Conservation (phyloP, 2,113 vertebrate genomes). For the Leuciscus idus region DNA sequence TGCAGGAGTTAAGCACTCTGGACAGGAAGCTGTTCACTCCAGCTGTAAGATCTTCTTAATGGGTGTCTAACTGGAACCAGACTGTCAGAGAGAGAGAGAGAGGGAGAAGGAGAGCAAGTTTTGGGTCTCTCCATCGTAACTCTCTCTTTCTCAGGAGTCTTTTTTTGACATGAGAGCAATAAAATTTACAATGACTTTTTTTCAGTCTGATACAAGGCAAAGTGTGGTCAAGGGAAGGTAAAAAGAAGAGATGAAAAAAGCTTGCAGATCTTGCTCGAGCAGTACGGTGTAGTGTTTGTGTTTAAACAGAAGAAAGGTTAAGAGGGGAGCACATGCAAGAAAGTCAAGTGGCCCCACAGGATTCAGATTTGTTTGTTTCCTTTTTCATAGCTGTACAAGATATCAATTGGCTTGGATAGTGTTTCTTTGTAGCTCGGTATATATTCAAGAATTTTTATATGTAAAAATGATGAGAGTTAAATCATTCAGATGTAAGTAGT, state of each 20-base stretch:
- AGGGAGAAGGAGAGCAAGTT: slow-evolving; percentile 57
- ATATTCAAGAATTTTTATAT: not conserved
- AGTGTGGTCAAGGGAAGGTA: slow-evolving; percentile 72
- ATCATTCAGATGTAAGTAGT: not conserved
- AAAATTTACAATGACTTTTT: slow-evolving; percentile 88
- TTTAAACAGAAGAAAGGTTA: slow-evolving; percentile 69
- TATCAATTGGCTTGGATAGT: not conserved
- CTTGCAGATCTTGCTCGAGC: slow-evolving; percentile 67
- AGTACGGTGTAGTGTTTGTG: slow-evolving; percentile 75
- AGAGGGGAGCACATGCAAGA: slow-evolving; percentile 55
- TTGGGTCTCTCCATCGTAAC: slow-evolving; percentile 94
- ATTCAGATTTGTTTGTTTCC: slow-evolving; percentile 66
- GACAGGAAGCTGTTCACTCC: slow-evolving; percentile 96
- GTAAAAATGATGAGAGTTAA: not conserved
- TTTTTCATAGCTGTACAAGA: not conserved
- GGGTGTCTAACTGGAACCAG: slow-evolving; percentile 99
- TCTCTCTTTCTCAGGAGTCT: slow-evolving; percentile 89
- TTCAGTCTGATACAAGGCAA: slow-evolving; percentile 78
- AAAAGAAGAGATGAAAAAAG: slow-evolving; percentile 36
- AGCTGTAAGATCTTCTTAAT: slow-evolving; percentile 98
- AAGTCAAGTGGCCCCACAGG: slow-evolving; percentile 42
- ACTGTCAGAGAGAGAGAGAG: slow-evolving; percentile 89
- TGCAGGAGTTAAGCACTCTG: slow-evolving; percentile 93
- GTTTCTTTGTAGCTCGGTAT: not conserved
- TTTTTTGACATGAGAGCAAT: slow-evolving; percentile 89